Base-by-base conservation (phyloP, 2,888 invertebrate genomes). In the Gryllus longicercus region DNA sequence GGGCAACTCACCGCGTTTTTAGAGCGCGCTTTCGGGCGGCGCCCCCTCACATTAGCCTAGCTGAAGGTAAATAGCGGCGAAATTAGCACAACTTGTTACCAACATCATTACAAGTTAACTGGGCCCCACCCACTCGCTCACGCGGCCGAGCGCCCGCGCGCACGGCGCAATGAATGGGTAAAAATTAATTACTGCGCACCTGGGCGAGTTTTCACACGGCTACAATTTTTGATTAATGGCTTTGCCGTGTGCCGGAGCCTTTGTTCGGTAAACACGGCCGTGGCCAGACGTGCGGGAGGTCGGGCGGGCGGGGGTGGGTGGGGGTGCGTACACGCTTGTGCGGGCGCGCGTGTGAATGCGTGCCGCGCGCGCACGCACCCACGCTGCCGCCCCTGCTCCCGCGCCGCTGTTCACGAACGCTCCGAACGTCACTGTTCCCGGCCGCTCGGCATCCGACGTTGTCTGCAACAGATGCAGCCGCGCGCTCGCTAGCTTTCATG, bases 51-150 rank as follows among this genome's bases (percentile, higher is more conserved):
- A 63, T 63, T 63, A 63, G 63, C 63, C 63, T 18, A 63, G 63
- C 63, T 63, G 63, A 14, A 63, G 63, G 63, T 63, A 63, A 63
- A 63, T 63, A 63, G 63, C 63, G 16, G 63, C 63, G 14, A n/a
- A 63, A 63, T 63, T 63, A 63, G 63, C 63, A 63, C 63, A 63
- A 63, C 63, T 63, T 63, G 63, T 63, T 63, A 63, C 63, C 63
- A 63, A 63, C 63, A 63, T 63, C 63, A 63, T 63, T 63, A 63
- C 63, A 63, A 63, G 63, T 63, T 63, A 63, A 63, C 63, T 63
- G 63, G 63, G 63, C n/a, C 63, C 63, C 14, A 8, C 16, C 63
- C 63, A 63, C 16, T n/a, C 16, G 14, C 63, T 63, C 63, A 8
- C 8, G 5, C 38, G 8, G 38, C 38, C 38, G 38, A 38, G 38